Evolutionary conservation across 2,113 vertebrate genomes (phyloP), one percentile per base, ranked within the genome.

Genomic region (Fulmarus glacialis): DNA sequence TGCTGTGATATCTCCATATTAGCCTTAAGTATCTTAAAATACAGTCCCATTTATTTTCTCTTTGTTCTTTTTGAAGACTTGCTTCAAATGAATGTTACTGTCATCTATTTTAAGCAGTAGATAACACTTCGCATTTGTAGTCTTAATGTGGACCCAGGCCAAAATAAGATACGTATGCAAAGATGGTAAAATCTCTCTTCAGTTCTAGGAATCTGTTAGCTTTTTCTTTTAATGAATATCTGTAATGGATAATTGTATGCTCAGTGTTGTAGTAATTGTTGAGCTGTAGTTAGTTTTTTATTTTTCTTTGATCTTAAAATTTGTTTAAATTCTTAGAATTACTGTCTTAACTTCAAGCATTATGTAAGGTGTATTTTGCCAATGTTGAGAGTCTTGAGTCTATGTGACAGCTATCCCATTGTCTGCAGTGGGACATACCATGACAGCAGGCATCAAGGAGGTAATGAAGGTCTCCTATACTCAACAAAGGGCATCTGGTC

Each of bases 401-500:
- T 14, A 1, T 92, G 74, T 95, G 91, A 95, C 97, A 92, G 91
- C 94, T 95, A 21, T 96, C 47, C 94, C 92, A 60, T 96, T 95
- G 92, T 97, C 95, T 95, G 90, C 96, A 97, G 92, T 95, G 94
- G 77, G 81, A 84, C 89, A 89, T 89, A 23, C 89, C 89, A 95
- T 40, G 96, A 36, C 95, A 93, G 81, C 90, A 95, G 90, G 95
- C 90, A 96, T 60, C 94, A 91, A 95, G 93, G 90, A 95, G 88
- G 59, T 95, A 81, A 97, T 59, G 92, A 89, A 96, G 92, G 92
- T 96, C 80, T 97, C 89, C 68, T 95, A 30, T 93, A 84, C 73
- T 94, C 86, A 89, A 27, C 95, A 92, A 84, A 94, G 91, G 95
- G 94, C 94, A 89, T 96, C 96, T 96, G 83, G 86, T 68, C 40